A percentile compares a stretch with the other conserved stretches of the same genome.
Conservation (phyloP, 2,888 invertebrate genomes). For the Pristionchus mayeri region DNA sequence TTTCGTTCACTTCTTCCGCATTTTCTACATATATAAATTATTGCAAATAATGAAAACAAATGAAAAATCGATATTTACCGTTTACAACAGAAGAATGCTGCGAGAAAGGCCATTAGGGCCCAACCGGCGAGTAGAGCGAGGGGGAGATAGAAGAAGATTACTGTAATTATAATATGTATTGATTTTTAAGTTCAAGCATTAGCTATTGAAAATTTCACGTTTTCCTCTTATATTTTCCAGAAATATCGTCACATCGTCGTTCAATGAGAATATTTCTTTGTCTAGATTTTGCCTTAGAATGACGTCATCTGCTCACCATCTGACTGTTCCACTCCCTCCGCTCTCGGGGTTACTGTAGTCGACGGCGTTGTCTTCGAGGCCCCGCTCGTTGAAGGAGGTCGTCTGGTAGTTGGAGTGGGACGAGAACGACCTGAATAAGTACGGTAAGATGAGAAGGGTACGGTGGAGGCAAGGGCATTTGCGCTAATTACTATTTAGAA, state of each 20-base stretch:
- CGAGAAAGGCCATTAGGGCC: slow-evolving; percentile 61
- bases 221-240: no score
- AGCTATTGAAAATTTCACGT: no score
- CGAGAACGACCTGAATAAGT: background rate
- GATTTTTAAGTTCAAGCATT: no score
- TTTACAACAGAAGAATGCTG: slow-evolving; percentile 56
- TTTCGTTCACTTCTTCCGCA: no score
- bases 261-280: no score
- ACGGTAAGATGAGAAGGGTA: background rate
- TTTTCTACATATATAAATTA: background rate
- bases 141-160: slow-evolving; percentile 58
- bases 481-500: no score
- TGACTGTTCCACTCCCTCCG: background rate
- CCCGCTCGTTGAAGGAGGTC: background rate
- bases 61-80: background rate
- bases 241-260: no score
- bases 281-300: no score
- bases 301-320: background rate
- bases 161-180: no score
- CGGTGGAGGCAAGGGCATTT: no score
- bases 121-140: slow-evolving; percentile 60
- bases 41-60: background rate
- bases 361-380: background rate
- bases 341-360: background rate
- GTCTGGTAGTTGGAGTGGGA: background rate